phyloP scores from a whole-genome alignment of 2,113 vertebrate genomes.

The Dunckerocampus dactyliophorus region DNA sequence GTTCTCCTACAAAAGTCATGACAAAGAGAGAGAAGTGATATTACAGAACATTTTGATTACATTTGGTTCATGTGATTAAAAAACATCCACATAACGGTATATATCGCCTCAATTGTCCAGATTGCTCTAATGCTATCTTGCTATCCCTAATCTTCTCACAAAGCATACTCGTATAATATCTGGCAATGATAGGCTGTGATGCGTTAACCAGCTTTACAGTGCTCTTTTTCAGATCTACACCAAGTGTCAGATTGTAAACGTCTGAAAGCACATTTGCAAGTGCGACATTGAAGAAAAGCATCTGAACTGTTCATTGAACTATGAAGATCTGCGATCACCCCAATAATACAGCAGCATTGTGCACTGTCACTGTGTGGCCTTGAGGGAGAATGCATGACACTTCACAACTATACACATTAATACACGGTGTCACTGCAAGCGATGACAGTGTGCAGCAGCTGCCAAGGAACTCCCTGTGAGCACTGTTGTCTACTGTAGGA shows the following conservation, averaged over 20 bases:
- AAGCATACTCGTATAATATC: no score
- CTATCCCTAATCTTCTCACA: background rate
- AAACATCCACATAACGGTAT: no score
- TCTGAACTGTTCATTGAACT: slow-evolving; percentile 16
- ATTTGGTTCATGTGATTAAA: background rate
- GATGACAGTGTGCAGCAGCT: slow-evolving; percentile 41
- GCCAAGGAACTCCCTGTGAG: slow-evolving; percentile 38
- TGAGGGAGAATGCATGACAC: slow-evolving; percentile 16
- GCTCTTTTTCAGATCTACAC: slow-evolving; percentile 5
- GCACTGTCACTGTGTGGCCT: slow-evolving; percentile 39
- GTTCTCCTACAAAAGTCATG: slow-evolving; percentile 78
- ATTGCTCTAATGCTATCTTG: background rate
- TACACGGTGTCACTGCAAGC: slow-evolving; percentile 30
- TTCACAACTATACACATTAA: slow-evolving; percentile 28
- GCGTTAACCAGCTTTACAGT: background rate
- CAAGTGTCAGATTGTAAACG: slow-evolving; percentile 21
- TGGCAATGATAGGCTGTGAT: background rate
- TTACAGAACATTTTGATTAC: no score
- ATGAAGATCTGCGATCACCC: slow-evolving; percentile 28
- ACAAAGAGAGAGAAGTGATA: slow-evolving; percentile 7
- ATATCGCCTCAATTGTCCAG: background rate
- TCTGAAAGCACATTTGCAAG: background rate
- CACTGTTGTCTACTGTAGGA: slow-evolving; percentile 46
- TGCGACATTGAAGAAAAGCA: slow-evolving; percentile 11
- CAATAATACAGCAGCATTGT: slow-evolving; percentile 21